Evolutionary conservation across 2,113 vertebrate genomes (phyloP), one percentile per base, ranked within the genome.

Genomic region (Oreochromis tanganicae): DNA sequence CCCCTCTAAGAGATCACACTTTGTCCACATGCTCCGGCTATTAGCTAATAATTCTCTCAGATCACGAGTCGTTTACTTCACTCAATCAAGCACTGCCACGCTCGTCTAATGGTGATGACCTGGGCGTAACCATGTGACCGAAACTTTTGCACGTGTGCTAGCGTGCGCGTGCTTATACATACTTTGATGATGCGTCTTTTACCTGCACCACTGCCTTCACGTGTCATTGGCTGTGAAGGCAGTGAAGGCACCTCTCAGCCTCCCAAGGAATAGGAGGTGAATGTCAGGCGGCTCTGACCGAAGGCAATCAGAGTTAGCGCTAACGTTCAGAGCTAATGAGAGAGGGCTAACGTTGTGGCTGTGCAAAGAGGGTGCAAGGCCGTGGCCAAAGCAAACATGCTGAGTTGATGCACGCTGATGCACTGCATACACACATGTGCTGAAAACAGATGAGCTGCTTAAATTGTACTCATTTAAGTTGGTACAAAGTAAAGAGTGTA

Each of bases 21-120:
- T 84, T 75, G 87, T 89, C 85, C 90, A 90, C 89, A 89, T 81
- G 87, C 92, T 94, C 89, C 83, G 27, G 86, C 89, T 91, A 95
- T 94, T 93, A 94, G 90, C 91, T 85, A 93, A 94, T 95, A 94
- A 94, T 94, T 94, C 92, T 90, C 88, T 85, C 85, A 85, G 89
- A 89, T 95, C 87, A 92, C 55, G 84, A 93, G 92, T 89, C 90
- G 85, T 94, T 95, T 92, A 93, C 91, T 88, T 82, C 83, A 81
- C 85, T 89, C 84, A 85, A 85, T 91, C 92, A 88, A 87, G 88
- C 89, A 79, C 86, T 38, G 83, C 85, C 68, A 36, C 38, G 9
- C 87, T 83, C 11, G 4, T 85, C 89, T 95, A 94, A 96, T 93
- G 88, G 91, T 90, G 91, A 94, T 91, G 90, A 87, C 85, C 91